Conservation (phyloP, 2,113 vertebrate genomes). For the Marmota flaviventris region DNA sequence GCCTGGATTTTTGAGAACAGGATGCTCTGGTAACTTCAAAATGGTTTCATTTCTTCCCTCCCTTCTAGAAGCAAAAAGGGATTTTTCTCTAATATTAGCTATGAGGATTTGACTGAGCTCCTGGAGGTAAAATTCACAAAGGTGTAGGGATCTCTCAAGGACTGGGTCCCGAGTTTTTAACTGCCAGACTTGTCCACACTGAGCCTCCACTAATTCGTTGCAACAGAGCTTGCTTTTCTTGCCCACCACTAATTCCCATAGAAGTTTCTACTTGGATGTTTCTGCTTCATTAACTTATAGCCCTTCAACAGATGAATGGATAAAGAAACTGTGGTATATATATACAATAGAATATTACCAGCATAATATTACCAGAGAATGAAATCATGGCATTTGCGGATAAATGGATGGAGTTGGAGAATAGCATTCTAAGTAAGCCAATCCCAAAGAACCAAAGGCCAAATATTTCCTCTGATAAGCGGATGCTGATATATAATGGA, state of each 20-base stretch:
- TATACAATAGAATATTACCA: no score
- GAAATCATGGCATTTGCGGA: no score
- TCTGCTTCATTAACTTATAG: neutral
- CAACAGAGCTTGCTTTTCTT: neutral
- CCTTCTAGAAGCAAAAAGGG: neutral
- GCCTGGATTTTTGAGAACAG: neutral
- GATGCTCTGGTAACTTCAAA: neutral
- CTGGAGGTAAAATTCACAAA: neutral
- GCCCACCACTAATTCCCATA: neutral
- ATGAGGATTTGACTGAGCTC: neutral
- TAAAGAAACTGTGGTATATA: no score
- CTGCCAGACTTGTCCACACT: neutral
- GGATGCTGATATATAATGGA: no score
- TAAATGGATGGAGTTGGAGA: no score
- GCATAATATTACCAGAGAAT: no score
- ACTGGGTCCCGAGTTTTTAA: neutral
- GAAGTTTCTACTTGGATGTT: neutral
- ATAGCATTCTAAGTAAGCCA: no score
- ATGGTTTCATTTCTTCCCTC: neutral
- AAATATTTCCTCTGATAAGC: no score
- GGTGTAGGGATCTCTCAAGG: fast-evolving
- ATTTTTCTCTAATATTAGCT: neutral
- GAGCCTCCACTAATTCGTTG: neutral
- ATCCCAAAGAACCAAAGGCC: no score
- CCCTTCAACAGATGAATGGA: no score